phyloP scores from a whole-genome alignment of 2,797 vertebrate genomes.

The Sebastes variabilis region DNA sequence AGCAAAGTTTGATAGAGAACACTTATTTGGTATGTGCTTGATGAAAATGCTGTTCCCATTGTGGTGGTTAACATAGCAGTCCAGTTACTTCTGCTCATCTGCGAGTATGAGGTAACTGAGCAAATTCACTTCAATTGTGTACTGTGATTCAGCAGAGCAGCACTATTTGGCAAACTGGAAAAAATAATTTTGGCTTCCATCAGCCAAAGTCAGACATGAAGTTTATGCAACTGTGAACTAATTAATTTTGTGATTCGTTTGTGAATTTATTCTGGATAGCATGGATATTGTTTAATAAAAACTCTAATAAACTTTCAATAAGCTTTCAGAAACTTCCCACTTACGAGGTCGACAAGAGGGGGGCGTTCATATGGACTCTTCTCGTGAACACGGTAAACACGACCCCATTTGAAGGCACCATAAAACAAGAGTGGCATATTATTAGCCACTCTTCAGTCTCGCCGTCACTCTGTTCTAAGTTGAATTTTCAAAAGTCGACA shows the following conservation, averaged over 20 bases:
- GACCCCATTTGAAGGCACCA: too few relatives aligned
- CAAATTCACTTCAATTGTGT: neutral
- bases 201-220: slow-evolving; percentile 1
- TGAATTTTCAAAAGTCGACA: neutral
- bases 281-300: slow-evolving; percentile 37
- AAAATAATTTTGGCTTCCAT: neutral
- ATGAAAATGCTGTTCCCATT: neutral
- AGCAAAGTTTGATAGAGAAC: neutral
- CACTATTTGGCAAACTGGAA: neutral
- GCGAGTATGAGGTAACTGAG: neutral
- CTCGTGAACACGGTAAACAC: too few relatives aligned
- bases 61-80: neutral
- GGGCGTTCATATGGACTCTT: too few relatives aligned
- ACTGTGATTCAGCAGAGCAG: neutral
- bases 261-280: slow-evolving; percentile 30
- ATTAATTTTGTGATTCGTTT: slow-evolving; percentile 15
- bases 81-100: neutral
- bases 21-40: neutral
- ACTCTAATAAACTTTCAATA: neutral
- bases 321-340: too few relatives aligned
- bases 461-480: neutral
- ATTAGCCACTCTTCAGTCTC: neutral
- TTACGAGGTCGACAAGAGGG: too few relatives aligned
- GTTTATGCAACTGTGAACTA: slow-evolving; percentile 25
- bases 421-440: neutral